Percentiles rank a stretch among this genome's conserved stretches.
Conservation (phyloP, 37 sponge, comb jelly and placozoan genomes). For the Sycon ciliatum region DNA sequence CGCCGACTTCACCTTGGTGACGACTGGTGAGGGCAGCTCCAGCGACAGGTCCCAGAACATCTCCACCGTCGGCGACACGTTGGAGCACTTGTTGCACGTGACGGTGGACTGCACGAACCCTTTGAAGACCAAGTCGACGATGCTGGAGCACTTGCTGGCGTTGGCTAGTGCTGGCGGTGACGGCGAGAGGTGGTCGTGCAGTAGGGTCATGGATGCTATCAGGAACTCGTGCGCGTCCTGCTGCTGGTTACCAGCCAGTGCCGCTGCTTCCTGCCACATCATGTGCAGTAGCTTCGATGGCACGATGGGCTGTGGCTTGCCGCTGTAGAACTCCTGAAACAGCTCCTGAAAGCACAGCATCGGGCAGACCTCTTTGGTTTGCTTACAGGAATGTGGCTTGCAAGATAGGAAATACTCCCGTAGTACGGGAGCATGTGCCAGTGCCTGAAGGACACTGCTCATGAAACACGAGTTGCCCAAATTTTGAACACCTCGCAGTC, state of each 20-base stretch:
- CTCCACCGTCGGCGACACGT: conserved; percentile 83
- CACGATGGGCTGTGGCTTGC: conserved; percentile 52
- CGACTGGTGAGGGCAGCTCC: conserved; percentile 84
- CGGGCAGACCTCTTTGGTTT: background rate
- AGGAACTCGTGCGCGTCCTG: conserved; percentile 99
- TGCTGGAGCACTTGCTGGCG: conserved; percentile 56
- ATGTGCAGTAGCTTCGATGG: conserved; percentile 84
- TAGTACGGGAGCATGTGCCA: conserved; percentile 88
- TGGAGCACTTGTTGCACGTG: conserved; percentile 67
- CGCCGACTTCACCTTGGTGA: too few species aligned
- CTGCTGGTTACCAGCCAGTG: conserved; percentile 95
- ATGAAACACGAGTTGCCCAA: conserved; percentile 98
- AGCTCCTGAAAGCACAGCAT: background rate
- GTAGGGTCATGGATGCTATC: conserved; percentile 76
- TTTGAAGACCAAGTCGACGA: conserved; percentile 79
- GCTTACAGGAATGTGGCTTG: background rate
- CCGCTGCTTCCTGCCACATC: conserved; percentile 89
- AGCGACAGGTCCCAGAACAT: conserved; percentile 94
- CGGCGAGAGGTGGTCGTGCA: conserved; percentile 78
- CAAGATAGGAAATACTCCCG: conserved; percentile 90
- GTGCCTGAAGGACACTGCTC: conserved; percentile 88
- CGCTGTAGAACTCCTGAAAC: conserved; percentile 73
- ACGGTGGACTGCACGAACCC: conserved; percentile 87
- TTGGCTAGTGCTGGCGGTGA: conserved; percentile 49
- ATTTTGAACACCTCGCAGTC: conserved; percentile 85